Base-by-base conservation (phyloP, 2,797 vertebrate genomes). In the Sebastes iracundus region DNA sequence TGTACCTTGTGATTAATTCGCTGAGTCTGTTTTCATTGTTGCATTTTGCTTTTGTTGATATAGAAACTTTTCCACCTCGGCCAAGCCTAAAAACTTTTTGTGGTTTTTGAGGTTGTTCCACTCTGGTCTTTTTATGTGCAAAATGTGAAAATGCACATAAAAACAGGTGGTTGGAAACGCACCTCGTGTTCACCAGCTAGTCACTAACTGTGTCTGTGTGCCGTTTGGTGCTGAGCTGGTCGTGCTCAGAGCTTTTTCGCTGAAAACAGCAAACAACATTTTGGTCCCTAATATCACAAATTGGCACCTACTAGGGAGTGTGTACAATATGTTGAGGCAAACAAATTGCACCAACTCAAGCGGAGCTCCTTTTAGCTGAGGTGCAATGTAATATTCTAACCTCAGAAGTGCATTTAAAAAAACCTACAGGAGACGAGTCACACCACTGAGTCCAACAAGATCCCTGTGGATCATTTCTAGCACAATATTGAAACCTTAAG, bases 321-420 rank as follows among this genome's bases (percentile, higher is more conserved):
- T 56, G 71, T 60, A 49, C 32, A 59, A 64, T 72, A 62, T 59
- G 33, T 72, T 35, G 27, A 76, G 33, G 22, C 58, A 64, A 38
- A 35, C 30, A 77, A 75, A 80, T 72, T 70, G 33, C 28, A 64
- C 52, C 52, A 66, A 70, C 35, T 72, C 62, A 66, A 58, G 62
- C 46, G 72, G 30, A 68, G 67, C 61, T 66, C 53, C 60, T 77
- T 61, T 84, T n/a, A 67, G 59, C 71, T 38, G 32, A 60, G 63
- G 7, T 62, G 35, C 69, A 32, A 20, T 78, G 58, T 49, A 62
- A 68, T 60, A 61, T 72, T 72, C 28, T 7, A 53, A 33, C 56
- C 49, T 73, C 38, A 28, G 52, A 59, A 27, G 49, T 77, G 23
- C 52, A 61, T 79, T 76, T 56, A 22, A 67, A 77, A 80, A 66